Evolutionary conservation across 2,113 vertebrate genomes (phyloP), one percentile per base, ranked within the genome.

Genomic region (Nestor notabilis): DNA sequence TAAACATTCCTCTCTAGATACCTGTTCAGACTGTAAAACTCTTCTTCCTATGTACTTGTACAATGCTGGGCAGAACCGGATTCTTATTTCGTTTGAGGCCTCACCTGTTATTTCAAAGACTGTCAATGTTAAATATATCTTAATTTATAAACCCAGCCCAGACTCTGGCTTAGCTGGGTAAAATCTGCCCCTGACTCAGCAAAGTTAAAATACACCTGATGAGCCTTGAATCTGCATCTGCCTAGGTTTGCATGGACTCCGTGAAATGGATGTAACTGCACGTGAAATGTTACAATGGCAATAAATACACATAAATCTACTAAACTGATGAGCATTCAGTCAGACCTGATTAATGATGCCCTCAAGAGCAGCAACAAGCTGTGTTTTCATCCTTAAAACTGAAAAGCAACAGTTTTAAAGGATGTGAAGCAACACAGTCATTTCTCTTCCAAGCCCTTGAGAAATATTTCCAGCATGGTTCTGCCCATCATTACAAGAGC

Each of bases 301-400:
- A 93, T 77, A 94, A 87, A 95, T 74, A 92, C 86, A 90, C 69
- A 94, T 96, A 95, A 89, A 96, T 96, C 95, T 87, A 71, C 83
- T 56, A 33, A 95, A 95, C 28, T 47, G 64, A 93, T 93, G 76
- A 95, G 80, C 20, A 78, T 75, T 94, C 83, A 86, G 53, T 81
- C 72, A 87, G 69, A 64, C 35, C 47, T 96, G 97, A 97, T 95
- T 89, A 87, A 97, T 44, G 83, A 75, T 47, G 89, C 52, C 80
- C 72, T 92, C 61, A 94, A 94, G 77, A 93, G 72, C 35, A 82
- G 77, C 56, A 94, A 64, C 86, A 93, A 89, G 65, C 47, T 76
- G 28, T 77, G 81, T 93, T 92, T 89, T 90, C 86, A 82, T 90
- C 80, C 83, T 84, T 87, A 84, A 55, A 83, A 87, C 44, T 82